A percentile compares a stretch with the other conserved stretches of the same genome.
Evolutionary conservation across 2,797 vertebrate genomes (phyloP).

Genomic region (Cossypha caffra): DNA sequence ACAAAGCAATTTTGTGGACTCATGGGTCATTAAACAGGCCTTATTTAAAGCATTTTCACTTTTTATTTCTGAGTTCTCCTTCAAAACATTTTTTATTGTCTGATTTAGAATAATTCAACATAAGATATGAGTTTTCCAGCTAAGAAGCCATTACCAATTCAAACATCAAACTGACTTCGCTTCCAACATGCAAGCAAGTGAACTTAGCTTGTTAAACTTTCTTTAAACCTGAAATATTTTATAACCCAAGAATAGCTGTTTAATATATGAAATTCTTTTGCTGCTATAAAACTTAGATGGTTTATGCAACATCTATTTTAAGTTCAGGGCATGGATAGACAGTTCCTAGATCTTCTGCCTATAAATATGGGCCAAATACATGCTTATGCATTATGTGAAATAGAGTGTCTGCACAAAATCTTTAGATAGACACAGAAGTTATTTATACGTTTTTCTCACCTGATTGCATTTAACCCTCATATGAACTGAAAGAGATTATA

Average conservation of each 20-base stretch:
- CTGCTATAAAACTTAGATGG: background rate
- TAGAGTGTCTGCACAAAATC: background rate
- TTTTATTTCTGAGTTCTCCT: conserved; percentile 31
- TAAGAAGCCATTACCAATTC: conserved; percentile 35
- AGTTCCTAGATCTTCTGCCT: background rate
- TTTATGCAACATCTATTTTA: background rate
- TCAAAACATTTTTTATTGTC: conserved; percentile 55
- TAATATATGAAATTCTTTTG: background rate
- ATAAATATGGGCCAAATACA: background rate
- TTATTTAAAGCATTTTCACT: conserved; percentile 50
- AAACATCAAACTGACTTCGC: conserved; percentile 30
- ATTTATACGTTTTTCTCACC: background rate
- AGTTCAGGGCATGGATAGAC: background rate
- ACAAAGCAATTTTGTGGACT: conserved; percentile 68
- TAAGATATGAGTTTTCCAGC: conserved; percentile 19
- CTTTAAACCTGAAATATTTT: background rate
- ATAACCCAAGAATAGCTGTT: background rate
- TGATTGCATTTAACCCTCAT: background rate
- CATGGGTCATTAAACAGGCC: conserved; percentile 53
- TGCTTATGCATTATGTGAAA: background rate
- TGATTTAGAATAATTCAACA: conserved; percentile 56
- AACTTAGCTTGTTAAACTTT: background rate
- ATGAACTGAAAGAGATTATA: background rate
- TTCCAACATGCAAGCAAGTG: background rate
- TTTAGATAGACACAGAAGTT: background rate